Conservation (phyloP, 2,888 invertebrate species). For the Calliphora vomitoria region DNA sequence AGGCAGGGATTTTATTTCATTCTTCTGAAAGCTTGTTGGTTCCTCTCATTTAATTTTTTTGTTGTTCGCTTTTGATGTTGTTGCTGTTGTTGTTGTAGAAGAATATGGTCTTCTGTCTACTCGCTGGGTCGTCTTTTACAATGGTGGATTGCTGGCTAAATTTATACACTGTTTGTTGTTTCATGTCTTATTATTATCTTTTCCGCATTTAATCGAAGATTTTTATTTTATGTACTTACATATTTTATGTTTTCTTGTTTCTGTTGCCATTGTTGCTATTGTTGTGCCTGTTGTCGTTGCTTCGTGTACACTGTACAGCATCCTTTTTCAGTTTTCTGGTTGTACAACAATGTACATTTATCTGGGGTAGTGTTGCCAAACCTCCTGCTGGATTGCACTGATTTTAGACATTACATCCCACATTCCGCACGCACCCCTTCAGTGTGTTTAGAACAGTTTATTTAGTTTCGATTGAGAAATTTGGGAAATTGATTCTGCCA, state of each 20-base stretch:
- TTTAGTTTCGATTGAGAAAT: too few species aligned
- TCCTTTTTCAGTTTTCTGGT: constrained; percentile 30
- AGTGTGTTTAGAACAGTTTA: too few species aligned
- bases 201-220: constrained; percentile 77
- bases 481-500: too few species aligned
- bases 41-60: constrained; percentile 52
- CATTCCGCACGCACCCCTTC: too few species aligned
- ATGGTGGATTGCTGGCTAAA: constrained; percentile 57
- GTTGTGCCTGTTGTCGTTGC: constrained; percentile 47
- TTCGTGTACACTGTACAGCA: constrained; percentile 6
- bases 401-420: too few species aligned
- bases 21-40: constrained; percentile 56
- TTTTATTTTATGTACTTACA: constrained; percentile 79
- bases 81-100: constrained; percentile 29
- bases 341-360: constrained; percentile 57
- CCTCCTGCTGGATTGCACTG: too few species aligned
- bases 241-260: constrained; percentile 73
- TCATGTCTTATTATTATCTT: constrained; percentile 69
- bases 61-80: constrained; percentile 11
- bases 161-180: constrained; percentile 44
- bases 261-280: constrained; percentile 27
- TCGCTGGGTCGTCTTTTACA: constrained; percentile 49
- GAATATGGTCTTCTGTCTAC: constrained; percentile 33
- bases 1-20: constrained; percentile 73
- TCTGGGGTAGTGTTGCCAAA: constrained; percentile 5